Conservation (phyloP, 2,113 vertebrate genomes). For the Equus quagga region DNA sequence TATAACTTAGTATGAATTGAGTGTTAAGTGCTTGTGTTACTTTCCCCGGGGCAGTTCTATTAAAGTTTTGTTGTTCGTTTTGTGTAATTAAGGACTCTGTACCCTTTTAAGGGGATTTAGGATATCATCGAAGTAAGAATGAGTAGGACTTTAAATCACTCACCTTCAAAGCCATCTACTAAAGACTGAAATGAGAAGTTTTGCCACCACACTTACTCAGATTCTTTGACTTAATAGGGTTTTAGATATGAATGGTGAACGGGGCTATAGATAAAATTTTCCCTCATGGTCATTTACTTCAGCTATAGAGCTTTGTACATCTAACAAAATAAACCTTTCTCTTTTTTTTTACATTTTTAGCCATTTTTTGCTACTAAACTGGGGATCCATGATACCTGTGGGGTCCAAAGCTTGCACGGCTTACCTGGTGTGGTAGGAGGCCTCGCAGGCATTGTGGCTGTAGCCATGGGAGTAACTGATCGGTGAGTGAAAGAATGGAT, state of each 20-base stretch:
- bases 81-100: neutral
- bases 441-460: constrained; percentile 91
- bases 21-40: neutral
- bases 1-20: neutral
- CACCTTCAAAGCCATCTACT: neutral
- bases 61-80: neutral
- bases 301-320: neutral
- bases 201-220: neutral
- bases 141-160: neutral
- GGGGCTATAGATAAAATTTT: neutral
- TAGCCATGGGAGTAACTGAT: constrained; percentile 61
- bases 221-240: neutral
- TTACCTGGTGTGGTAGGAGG: constrained; percentile 96
- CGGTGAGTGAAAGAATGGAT: constrained; percentile 81
- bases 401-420: constrained; percentile 98
- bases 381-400: constrained; percentile 96
- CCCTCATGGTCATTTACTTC: neutral
- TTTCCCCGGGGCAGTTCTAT: neutral
- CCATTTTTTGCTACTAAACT: constrained; percentile 91
- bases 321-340: constrained; percentile 12
- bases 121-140: neutral
- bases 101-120: neutral
- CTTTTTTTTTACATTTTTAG: constrained; percentile 84
- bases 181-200: neutral
- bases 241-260: neutral